Evolutionary conservation across 2,888 invertebrate species (phyloP), one percentile per base, ranked within the genome.

Genomic region (Alentia gelatinosa): DNA sequence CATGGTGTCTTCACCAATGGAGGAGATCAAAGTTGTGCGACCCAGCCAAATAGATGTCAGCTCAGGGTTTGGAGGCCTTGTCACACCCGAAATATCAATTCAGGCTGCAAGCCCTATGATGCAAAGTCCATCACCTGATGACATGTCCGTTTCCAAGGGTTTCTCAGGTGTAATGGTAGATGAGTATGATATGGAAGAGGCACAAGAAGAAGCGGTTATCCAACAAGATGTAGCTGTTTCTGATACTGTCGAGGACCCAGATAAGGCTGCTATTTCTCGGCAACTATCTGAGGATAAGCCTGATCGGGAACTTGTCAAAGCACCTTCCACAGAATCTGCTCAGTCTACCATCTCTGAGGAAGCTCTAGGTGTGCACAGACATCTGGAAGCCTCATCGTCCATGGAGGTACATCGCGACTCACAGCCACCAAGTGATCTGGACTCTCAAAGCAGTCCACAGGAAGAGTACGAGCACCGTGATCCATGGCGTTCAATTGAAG

Each of bases 381-480:
- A 74, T 26, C 90, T 93, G 15, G 91, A 92, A 75, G 92, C 93
- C 35, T 91, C 94, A 42, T 92, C 93, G 9, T 94, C 94, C 37
- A 93, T 92, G 26, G 94, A 94, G 90, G 93, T 92, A 47, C 93
- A 94, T 37, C 93, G 92, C 75, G 91, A 92, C 19, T 94, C 94
- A 42, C 91, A 91, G 35, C 93, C 94, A 30, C 93, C 93, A 4
- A 94, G 93, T 92, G 94, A 93, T n/a, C 35, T 91, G 30, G 91
- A 74, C 39, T 90, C 89, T 0, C 89, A 89, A n/a, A 90, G 83
- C n/a, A 42, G 39, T 39, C 90, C 40, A 26, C 89, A 79, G 1
- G n/a, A 63, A 30, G 90, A 75, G 30, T 68, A 37, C 12, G 33
- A 83, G 19, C 75, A 68, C 23, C 90, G 35, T 23, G 84, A 90